Evolutionary conservation across 2,888 invertebrate genomes (phyloP).

Genomic region (Mesorhabditis spiculigera): DNA sequence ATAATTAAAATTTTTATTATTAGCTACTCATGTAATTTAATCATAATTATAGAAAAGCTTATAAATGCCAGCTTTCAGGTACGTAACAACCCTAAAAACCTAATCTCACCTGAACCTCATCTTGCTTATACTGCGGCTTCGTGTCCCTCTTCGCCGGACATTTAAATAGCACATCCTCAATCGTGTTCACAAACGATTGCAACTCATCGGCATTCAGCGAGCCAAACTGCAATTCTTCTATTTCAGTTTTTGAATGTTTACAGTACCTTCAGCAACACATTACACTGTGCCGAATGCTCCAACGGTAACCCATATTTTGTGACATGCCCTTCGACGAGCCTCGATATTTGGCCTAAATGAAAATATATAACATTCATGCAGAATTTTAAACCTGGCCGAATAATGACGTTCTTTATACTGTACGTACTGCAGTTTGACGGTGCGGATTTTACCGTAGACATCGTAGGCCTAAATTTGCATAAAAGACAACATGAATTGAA

Average conservation of each 20-base stretch:
- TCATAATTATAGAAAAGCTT: no score
- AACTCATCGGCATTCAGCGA: slow-evolving; percentile 83
- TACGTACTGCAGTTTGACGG: slow-evolving; percentile 90
- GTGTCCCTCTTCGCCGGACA: slow-evolving; percentile 71
- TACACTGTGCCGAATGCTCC: slow-evolving; percentile 93
- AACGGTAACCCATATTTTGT: slow-evolving; percentile 88
- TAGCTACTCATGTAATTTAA: no score
- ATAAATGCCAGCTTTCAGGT: no score
- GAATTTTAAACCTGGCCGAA: slow-evolving; percentile 74
- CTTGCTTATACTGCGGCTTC: slow-evolving; percentile 77
- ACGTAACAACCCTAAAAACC: no score
- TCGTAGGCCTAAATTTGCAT: slow-evolving; percentile 74
- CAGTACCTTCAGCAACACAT: slow-evolving; percentile 79
- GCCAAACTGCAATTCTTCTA: slow-evolving; percentile 67
- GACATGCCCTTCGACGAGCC: slow-evolving; percentile 67
- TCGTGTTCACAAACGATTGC: slow-evolving; percentile 81
- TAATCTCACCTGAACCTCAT: slow-evolving; percentile 85
- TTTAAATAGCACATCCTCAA: slow-evolving; percentile 88
- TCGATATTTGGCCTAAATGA: slow-evolving; percentile 34
- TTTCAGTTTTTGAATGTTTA: neutral
- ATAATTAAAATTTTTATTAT: no score
- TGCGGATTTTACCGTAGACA: slow-evolving; percentile 97
- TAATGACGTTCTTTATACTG: slow-evolving; percentile 97
- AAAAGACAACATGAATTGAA: slow-evolving; percentile 60
- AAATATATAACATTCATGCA: no score